phyloP scores from a whole-genome alignment of 1,140 invertebrate genomes.

The Drosophila arawakana region DNA sequence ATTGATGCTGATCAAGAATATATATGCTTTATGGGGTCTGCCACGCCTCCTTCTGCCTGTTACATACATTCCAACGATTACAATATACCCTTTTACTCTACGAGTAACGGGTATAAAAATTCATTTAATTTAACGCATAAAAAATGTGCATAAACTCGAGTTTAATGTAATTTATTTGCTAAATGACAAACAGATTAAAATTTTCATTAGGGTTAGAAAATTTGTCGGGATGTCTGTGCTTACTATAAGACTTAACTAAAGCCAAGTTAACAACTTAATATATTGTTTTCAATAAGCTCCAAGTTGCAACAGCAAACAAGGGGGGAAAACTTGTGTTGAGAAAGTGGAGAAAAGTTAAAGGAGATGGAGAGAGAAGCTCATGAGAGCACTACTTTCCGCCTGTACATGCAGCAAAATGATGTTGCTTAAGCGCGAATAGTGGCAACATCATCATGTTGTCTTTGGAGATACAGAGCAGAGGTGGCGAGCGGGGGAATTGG shows the following conservation, averaged over 20 bases:
- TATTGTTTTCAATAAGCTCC: constrained; percentile 71
- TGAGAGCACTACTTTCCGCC: constrained; percentile 18
- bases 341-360: background rate
- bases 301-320: constrained; percentile 1
- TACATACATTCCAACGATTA: no score
- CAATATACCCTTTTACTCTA: no score
- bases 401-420: constrained; percentile 45
- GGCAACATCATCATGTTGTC: constrained; percentile 64
- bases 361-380: constrained; percentile 12
- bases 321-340: background rate
- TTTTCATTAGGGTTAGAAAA: background rate
- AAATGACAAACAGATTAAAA: constrained; percentile 20
- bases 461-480: constrained; percentile 14
- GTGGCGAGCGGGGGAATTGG: background rate
- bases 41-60: no score
- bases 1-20: no score
- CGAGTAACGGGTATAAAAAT: no score
- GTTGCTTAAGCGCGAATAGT: constrained; percentile 74
- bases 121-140: constrained; percentile 40
- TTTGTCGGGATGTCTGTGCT: constrained; percentile 2
- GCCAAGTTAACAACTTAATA: constrained; percentile 52
- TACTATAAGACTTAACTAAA: background rate
- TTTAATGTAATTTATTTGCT: constrained; percentile 49
- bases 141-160: constrained; percentile 41
- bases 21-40: no score